Percentiles rank a stretch among this genome's conserved stretches.
Conservation (phyloP, 2,113 vertebrate genomes). For the Chamaetylas fuelleborni region DNA sequence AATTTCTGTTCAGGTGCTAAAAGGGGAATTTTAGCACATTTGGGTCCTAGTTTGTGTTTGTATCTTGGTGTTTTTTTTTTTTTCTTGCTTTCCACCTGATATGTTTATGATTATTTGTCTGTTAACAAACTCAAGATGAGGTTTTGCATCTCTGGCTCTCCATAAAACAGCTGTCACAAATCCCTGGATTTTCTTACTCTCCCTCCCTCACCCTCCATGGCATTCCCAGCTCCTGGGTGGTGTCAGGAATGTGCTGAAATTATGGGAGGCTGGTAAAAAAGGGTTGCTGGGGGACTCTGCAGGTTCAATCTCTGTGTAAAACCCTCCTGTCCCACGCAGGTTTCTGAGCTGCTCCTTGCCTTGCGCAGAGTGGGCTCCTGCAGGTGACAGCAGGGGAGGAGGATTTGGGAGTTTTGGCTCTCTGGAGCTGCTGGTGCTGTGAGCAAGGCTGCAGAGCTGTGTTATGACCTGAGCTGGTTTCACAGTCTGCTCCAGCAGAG, state of each 20-base stretch:
- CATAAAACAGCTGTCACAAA: background rate
- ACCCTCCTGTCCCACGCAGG: accelerated
- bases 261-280: accelerated
- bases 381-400: background rate
- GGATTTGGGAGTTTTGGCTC: background rate
- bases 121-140: accelerated
- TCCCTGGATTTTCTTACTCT: background rate
- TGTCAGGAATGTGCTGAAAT: background rate
- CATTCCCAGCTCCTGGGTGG: background rate
- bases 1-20: background rate
- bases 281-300: background rate
- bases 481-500: background rate
- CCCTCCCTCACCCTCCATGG: accelerated
- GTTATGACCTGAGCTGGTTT: background rate
- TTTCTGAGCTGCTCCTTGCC: accelerated
- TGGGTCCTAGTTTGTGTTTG: background rate
- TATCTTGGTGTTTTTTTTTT: background rate
- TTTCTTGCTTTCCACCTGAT: background rate
- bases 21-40: background rate
- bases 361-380: accelerated
- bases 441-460: background rate
- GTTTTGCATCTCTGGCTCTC: background rate
- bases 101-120: background rate
- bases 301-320: accelerated
- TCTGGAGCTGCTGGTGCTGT: background rate